Conservation (phyloP, 2,113 vertebrate species). For the Nestor notabilis region DNA sequence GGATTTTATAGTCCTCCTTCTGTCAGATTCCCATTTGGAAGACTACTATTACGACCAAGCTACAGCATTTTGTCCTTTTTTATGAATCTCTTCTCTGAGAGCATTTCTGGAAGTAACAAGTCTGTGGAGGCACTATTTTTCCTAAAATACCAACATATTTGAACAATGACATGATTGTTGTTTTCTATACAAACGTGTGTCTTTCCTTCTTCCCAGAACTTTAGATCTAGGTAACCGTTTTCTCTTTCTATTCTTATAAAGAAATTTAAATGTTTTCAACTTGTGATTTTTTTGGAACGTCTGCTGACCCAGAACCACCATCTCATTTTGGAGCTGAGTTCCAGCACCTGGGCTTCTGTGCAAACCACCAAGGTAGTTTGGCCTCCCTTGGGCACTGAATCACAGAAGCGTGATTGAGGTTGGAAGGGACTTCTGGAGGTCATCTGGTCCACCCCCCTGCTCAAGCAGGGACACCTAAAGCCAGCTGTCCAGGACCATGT, state of each 20-base stretch:
- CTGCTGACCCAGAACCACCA: background rate
- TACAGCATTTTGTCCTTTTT: background rate
- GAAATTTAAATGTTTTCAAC: background rate
- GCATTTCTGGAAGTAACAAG: background rate
- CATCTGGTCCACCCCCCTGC: background rate
- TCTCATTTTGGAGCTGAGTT: background rate
- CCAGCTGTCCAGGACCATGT: background rate
- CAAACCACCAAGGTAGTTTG: background rate
- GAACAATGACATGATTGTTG: background rate
- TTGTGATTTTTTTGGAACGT: background rate
- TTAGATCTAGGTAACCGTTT: background rate
- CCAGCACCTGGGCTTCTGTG: background rate
- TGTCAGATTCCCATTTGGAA: background rate
- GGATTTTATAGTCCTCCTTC: too few species aligned
- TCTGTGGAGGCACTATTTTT: background rate
- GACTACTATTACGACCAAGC: background rate
- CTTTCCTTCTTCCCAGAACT: background rate
- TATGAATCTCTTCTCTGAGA: background rate
- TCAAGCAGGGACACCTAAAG: background rate
- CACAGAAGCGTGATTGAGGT: background rate
- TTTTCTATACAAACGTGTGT: background rate
- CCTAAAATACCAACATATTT: background rate
- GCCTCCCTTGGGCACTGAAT: background rate
- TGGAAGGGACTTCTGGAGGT: background rate
- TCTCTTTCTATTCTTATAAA: background rate